phyloP scores from a whole-genome alignment of 2,797 vertebrate genomes.

The Cygnus olor region DNA sequence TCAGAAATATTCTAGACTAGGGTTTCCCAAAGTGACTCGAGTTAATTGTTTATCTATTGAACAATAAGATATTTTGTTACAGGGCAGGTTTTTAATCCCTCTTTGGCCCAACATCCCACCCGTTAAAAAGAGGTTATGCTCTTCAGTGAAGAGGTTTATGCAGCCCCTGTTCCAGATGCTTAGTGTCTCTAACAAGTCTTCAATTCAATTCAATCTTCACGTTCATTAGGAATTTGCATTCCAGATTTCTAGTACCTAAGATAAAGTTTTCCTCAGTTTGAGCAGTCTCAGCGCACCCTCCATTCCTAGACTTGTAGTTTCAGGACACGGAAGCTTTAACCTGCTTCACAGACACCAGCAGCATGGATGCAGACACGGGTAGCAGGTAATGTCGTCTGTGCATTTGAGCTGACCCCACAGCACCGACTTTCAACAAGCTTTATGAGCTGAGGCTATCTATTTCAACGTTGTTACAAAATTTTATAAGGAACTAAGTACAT shows the following conservation, averaged over 20 bases:
- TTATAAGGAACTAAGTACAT: background rate
- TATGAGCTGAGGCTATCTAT: background rate
- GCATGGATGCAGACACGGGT: background rate
- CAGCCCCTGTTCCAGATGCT: background rate
- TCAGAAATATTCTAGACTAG: constrained; percentile 37
- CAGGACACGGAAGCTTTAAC: background rate
- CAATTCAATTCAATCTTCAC: background rate
- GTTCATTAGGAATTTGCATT: constrained; percentile 5
- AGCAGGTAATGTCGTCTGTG: background rate
- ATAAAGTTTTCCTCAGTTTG: background rate
- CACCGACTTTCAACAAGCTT: background rate
- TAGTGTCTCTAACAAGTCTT: background rate
- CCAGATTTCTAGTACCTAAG: background rate
- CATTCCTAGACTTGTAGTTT: background rate
- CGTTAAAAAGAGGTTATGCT: background rate
- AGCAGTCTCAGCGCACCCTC: background rate
- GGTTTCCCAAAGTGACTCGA: constrained; percentile 21
- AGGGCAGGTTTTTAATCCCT: background rate
- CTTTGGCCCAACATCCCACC: background rate
- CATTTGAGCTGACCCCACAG: background rate
- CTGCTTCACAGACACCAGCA: background rate
- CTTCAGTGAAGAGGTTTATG: background rate
- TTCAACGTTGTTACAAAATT: background rate
- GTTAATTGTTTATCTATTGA: constrained; percentile 1
- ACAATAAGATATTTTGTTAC: constrained; percentile 17